Evolutionary conservation across 1,140 invertebrate genomes (phyloP), one percentile per base, ranked within the genome.

Genomic region (Polyergus mexicanus): DNA sequence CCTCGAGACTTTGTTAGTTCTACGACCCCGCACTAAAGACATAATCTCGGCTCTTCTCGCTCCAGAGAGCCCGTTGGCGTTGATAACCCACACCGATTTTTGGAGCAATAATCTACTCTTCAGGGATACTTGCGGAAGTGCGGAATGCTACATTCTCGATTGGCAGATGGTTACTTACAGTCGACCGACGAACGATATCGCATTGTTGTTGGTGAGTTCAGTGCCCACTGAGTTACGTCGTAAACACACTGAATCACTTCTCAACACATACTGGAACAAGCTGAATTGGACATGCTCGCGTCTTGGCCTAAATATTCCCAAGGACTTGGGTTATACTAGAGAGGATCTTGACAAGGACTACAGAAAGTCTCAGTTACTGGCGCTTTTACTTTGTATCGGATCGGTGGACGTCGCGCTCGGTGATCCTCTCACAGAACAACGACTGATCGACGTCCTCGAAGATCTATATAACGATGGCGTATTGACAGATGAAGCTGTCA

Each of bases 81-180:
- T 97, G 13, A 96, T 97, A 71, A 97, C 97, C 0, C 97, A 98
- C 92, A 98, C 97, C 0, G 97, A 98, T 91, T 98, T 98, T 92
- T 98, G 97, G 97, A 97, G 97, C 92, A 97, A 97, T 86, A 98
- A 98, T 94, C 94, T 98, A 8, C 95, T 98, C 76, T 98, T 98
- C 90, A 94, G 95, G 47, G 96, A 96, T 86, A 92, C 89, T 8
- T 1, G 13, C 54, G 8, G 75, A 66, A n/a, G 4, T 1, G 8
- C 88, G 88, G 28, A 95, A 25, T 98, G 97, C 90, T 96, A 96
- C 28, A 97, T 98, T 28, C 93, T 98, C 22, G 97, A 98, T 92
- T 98, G 97, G 97, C 97, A 98, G 95, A 98, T 98, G 97, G 97
- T 98, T 71, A 97, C 97, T 0, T 96, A 97, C 84, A 97, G 97